A percentile compares a stretch with the other conserved stretches of the same genome.
Conservation (phyloP, 2,888 invertebrate genomes). For the Eupithecia pulchellata region DNA sequence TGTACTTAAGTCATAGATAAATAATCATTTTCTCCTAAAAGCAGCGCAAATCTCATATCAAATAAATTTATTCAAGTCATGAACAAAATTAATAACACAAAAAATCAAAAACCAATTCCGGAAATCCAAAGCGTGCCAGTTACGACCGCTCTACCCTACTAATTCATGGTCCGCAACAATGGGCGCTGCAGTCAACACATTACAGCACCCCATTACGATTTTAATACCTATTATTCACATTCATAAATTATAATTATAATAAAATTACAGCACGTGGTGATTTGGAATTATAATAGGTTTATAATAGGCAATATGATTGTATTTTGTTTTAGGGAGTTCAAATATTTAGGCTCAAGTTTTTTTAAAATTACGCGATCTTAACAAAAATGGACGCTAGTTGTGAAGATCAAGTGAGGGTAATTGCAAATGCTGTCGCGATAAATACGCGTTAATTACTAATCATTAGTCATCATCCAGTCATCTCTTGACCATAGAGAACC, state of each 20-base stretch:
- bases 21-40: no score
- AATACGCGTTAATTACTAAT: no score
- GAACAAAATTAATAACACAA: not conserved
- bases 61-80: not conserved
- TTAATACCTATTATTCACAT: constrained; percentile 32
- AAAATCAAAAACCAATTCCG: not conserved
- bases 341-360: not conserved
- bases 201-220: constrained; percentile 29
- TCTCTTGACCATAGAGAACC: no score
- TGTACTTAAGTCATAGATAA: no score
- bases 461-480: no score
- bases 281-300: constrained; percentile 19
- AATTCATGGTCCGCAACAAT: constrained; percentile 33
- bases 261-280: constrained; percentile 16
- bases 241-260: constrained; percentile 30
- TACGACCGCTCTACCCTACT: constrained; percentile 29
- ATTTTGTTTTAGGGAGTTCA: not conserved
- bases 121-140: not conserved
- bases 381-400: no score
- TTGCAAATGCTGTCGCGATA: no score
- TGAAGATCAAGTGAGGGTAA: no score
- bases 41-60: not conserved
- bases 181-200: constrained; percentile 29
- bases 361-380: no score
- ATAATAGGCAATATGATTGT: not conserved